A percentile compares a stretch with the other conserved stretches of the same genome.
Evolutionary conservation across 2,888 invertebrate species (phyloP).

Genomic region (Harpalus rufipes): DNA sequence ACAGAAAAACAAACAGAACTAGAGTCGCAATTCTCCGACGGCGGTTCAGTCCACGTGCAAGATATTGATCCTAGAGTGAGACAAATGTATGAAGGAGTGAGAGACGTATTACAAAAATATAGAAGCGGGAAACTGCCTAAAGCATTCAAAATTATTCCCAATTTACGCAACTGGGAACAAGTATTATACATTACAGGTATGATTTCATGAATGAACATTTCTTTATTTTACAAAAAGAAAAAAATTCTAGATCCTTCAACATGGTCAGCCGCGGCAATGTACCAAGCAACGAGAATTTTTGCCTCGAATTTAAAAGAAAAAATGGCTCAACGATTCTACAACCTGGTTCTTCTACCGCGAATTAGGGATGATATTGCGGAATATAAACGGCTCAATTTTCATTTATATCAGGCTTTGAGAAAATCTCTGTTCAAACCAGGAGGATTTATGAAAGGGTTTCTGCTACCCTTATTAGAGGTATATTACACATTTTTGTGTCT

Average conservation of each 20-base stretch:
- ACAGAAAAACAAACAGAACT: slow-evolving; percentile 95
- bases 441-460: slow-evolving; percentile 97
- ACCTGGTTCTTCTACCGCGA: slow-evolving; percentile 93
- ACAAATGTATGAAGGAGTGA: slow-evolving; percentile 93
- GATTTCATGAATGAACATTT: background rate
- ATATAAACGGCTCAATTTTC: slow-evolving; percentile 96
- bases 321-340: slow-evolving; percentile 97
- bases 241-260: slow-evolving; percentile 86
- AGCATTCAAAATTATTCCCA: slow-evolving; percentile 97
- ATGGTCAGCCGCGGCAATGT: slow-evolving; percentile 99
- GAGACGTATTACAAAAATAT: slow-evolving; percentile 92
- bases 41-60: slow-evolving; percentile 85
- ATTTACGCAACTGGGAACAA: slow-evolving; percentile 96
- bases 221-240: slow-evolving; percentile 49
- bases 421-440: slow-evolving; percentile 98
- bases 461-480: slow-evolving; percentile 85
- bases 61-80: slow-evolving; percentile 91
- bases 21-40: slow-evolving; percentile 90
- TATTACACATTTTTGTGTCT: background rate
- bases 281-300: slow-evolving; percentile 96
- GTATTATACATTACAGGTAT: slow-evolving; percentile 86
- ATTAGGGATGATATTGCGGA: slow-evolving; percentile 97
- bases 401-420: slow-evolving; percentile 95
- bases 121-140: slow-evolving; percentile 98
- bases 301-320: slow-evolving; percentile 97